Base-by-base conservation (phyloP, 23 tunicate genomes). In the Botrylloides violaceus region DNA sequence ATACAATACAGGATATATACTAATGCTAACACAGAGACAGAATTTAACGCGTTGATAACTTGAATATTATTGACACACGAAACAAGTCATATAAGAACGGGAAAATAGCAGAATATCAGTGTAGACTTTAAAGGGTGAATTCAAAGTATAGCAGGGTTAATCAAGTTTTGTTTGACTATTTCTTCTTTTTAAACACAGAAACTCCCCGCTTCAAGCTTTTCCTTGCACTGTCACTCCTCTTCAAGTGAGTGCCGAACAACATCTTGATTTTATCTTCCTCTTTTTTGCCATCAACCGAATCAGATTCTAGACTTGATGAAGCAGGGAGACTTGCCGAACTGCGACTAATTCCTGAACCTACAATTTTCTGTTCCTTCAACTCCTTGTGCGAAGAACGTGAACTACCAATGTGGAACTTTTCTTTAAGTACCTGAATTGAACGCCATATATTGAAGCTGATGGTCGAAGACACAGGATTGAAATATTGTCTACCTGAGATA, bases 381-480 rank as follows among this genome's bases (percentile, higher is more conserved):
- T 61, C 34, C 62, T 73, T 15, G 80, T 64, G 61, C 72, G 27
- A 35, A 70, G 49, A 7, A 4, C 58, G 36, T 18, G 74, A 55
- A 27, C 74, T 83, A 29, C 78, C 48, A 0, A 87, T 25, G 35
- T 80, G 85, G 49, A 87, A 72, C 34, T 87, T 87, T 61, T 87
- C 83, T 36, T 87, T 87, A 35, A 87, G 70, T 3, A 87, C 58
- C 95, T 87, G n/a, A n/a, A n/a, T n/a, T n/a, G n/a, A n/a, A n/a
- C n/a, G n/a, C n/a, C n/a, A n/a, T 49, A 49, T 49, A 49, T 49
- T 49, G 58, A 19, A 49, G n/a, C 20, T 49, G 1, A 48, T 12
- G 56, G 58, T n/a, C n/a, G 20, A 0, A 49, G n/a, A 49, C 58
- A 49, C 58, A 49, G 19, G n/a, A n/a, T n/a, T n/a, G n/a, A n/a